A percentile compares a stretch with the other conserved stretches of the same genome.
Evolutionary conservation across 2,888 invertebrate genomes (phyloP).

Genomic region (Hirtodrosophila alboralis): DNA sequence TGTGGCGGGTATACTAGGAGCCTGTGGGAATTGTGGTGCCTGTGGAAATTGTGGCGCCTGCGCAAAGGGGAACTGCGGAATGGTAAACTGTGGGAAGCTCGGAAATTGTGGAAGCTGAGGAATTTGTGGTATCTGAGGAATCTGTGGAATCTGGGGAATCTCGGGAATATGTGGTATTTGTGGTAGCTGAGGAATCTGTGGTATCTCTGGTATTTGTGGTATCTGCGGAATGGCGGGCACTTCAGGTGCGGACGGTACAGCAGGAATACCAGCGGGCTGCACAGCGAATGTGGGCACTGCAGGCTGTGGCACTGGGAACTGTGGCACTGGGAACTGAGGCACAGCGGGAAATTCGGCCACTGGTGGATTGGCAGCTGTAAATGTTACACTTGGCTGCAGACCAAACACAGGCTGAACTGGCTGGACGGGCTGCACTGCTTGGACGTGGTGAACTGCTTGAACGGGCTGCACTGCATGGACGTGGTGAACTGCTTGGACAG

Average conservation of each 20-base stretch:
- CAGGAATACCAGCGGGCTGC: conserved; percentile 53
- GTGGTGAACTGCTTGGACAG: conserved; percentile 31
- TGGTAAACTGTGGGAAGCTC: conserved; percentile 32
- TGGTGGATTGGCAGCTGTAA: conserved; percentile 32
- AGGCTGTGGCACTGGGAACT: conserved; percentile 45
- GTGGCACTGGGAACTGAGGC: conserved; percentile 52
- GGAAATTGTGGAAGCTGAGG: conserved; percentile 21
- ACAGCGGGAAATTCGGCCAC: conserved; percentile 42
- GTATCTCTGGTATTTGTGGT: conserved; percentile 24
- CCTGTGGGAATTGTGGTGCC: conserved; percentile 37
- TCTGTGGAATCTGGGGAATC: conserved; percentile 22
- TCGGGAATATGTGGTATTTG: conserved; percentile 35
- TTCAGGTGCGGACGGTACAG: conserved; percentile 43
- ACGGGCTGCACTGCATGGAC: conserved; percentile 32
- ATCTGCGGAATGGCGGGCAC: conserved; percentile 35
- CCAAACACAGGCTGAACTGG: conserved; percentile 30
- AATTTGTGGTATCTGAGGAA: conserved; percentile 34
- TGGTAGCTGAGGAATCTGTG: conserved; percentile 35
- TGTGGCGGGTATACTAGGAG: conserved; percentile 19
- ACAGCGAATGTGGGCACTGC: conserved; percentile 61
- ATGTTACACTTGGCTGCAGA: conserved; percentile 44
- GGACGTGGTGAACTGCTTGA: conserved; percentile 32
- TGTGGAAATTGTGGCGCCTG: conserved; percentile 37
- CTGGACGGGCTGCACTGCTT: conserved; percentile 41
- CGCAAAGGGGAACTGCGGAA: conserved; percentile 22